These are phyloP conservation scores for Turdus rufiventris DNA, from an alignment of 2,113 vertebrate genomes.

Conservation along the genomic window DNA sequence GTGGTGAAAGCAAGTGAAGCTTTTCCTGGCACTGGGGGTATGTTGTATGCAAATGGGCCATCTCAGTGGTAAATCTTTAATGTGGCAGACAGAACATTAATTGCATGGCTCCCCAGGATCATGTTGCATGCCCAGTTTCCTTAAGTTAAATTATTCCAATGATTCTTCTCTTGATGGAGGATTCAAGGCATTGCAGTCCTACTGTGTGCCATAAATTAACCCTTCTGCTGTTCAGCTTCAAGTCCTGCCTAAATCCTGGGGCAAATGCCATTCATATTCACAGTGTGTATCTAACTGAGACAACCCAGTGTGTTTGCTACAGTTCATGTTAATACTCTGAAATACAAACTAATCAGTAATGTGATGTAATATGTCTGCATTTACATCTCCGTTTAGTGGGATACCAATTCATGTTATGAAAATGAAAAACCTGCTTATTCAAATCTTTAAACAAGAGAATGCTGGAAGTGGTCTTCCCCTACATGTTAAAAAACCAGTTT, in stretches of 20 bases:
- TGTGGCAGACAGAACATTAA: constrained; percentile 55
- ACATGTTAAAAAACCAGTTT: not conserved
- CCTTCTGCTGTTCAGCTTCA: not conserved
- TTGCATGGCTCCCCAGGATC: constrained; percentile 29
- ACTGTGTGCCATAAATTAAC: constrained; percentile 22
- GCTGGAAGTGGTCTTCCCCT: not conserved
- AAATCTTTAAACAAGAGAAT: not conserved
- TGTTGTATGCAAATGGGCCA: constrained; percentile 49
- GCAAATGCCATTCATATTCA: constrained; percentile 1
- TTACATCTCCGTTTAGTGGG: not conserved
- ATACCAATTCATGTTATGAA: not conserved
- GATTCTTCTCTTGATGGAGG: constrained; percentile 15
- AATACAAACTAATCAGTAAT: not conserved
- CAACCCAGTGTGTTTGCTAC: not conserved
- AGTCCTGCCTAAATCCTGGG: not conserved
- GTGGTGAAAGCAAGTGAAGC: constrained; percentile 33
- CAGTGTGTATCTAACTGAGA: not conserved
- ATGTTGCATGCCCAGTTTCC: constrained; percentile 16
- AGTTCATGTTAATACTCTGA: not conserved
- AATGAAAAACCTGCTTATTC: not conserved
- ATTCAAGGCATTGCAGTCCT: not conserved
- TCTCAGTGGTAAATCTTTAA: constrained; percentile 57
- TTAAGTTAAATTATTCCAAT: constrained; percentile 33
- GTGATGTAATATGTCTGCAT: not conserved
- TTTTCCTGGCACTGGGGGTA: constrained; percentile 49